phyloP scores from a whole-genome alignment of 2,888 invertebrate species.

The Muschampia plurimacula region DNA sequence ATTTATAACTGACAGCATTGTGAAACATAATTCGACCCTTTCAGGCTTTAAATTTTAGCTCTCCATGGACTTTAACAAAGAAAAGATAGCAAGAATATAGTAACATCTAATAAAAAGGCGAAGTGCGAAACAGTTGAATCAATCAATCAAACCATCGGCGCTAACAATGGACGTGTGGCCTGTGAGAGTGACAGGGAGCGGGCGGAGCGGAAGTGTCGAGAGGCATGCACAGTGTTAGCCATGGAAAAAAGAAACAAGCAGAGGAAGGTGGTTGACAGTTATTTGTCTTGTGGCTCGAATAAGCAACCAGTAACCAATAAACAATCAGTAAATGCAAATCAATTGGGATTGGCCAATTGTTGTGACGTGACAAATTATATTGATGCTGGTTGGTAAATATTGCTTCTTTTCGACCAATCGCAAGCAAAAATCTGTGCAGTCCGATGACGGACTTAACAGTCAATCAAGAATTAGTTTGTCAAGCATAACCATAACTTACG shows the following conservation, averaged over 20 bases:
- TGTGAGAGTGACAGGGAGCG: constrained; percentile 26
- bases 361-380: too few relatives aligned
- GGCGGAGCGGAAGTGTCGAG: constrained; percentile 27
- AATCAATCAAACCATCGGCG: constrained; percentile 33
- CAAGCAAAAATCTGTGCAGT: neutral
- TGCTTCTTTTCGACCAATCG: too few relatives aligned
- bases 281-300: neutral
- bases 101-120: neutral
- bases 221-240: constrained; percentile 36
- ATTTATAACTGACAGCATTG: neutral
- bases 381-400: too few relatives aligned
- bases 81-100: neutral
- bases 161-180: constrained; percentile 26
- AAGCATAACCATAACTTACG: too few relatives aligned
- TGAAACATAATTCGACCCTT: neutral
- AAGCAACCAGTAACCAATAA: too few relatives aligned
- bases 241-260: neutral
- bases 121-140: constrained; percentile 30
- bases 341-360: too few relatives aligned
- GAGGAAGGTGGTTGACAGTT: neutral
- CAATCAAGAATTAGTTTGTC: neutral
- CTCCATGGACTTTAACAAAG: neutral
- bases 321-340: too few relatives aligned
- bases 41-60: neutral
- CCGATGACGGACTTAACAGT: neutral